These are phyloP conservation scores for Pipistrellus kuhlii DNA, from an alignment of 2,797 vertebrate genomes.

Conservation along the genomic window DNA sequence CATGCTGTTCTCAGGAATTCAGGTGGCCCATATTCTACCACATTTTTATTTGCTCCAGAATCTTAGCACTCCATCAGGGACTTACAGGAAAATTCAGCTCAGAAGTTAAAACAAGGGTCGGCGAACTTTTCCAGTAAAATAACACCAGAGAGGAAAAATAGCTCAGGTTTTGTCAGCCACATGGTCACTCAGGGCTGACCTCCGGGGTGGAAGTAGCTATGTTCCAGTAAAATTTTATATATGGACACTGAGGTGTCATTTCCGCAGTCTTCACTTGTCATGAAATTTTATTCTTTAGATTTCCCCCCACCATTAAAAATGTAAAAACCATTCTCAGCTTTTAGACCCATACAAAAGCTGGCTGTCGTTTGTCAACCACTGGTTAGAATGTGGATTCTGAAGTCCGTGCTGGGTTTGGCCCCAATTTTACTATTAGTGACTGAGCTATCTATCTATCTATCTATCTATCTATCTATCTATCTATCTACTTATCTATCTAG, in stretches of 20 bases:
- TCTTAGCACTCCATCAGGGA: background rate
- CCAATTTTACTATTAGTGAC: background rate
- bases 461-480: too few relatives aligned
- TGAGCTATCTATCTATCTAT: too few relatives aligned
- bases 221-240: background rate
- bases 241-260: background rate
- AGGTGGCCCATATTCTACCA: rapidly evolving
- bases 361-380: background rate
- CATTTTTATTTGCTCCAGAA: background rate
- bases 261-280: background rate
- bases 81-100: background rate
- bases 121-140: background rate
- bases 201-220: background rate
- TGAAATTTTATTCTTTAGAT: background rate
- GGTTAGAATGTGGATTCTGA: background rate
- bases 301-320: background rate
- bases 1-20: background rate
- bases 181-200: background rate
- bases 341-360: background rate
- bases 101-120: background rate
- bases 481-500: too few relatives aligned
- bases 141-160: background rate
- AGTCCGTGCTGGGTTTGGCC: background rate
- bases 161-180: background rate
- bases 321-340: background rate